These are phyloP conservation scores for Caprella mutica DNA, from an alignment of 2,888 invertebrate genomes.

Conservation along the genomic window DNA sequence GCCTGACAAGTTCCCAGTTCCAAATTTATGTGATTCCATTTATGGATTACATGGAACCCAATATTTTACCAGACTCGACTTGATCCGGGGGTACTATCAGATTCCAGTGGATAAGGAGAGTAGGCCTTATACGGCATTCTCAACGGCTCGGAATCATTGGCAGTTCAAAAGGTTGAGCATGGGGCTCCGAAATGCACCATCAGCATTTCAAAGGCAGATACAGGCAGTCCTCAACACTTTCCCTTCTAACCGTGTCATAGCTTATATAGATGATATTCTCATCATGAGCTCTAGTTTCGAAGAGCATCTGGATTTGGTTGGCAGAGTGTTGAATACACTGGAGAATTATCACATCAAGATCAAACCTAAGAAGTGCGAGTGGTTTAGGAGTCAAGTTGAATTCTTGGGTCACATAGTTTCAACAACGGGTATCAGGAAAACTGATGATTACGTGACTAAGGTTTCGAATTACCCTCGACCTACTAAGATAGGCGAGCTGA, in stretches of 20 bases:
- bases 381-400: background rate
- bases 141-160: background rate
- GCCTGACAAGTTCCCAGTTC: constrained; percentile 4
- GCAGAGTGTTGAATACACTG: background rate
- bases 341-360: background rate
- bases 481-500: background rate
- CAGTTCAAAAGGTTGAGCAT: background rate
- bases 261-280: constrained; percentile 1
- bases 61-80: background rate
- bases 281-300: background rate
- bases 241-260: background rate
- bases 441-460: background rate
- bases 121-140: background rate
- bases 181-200: background rate
- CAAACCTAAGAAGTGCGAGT: constrained; percentile 1
- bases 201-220: constrained; percentile 3
- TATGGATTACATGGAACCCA: constrained; percentile 1
- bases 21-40: background rate
- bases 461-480: background rate
- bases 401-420: constrained; percentile 1
- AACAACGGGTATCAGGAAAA: background rate
- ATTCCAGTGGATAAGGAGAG: background rate
- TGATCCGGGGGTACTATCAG: constrained; percentile 2
- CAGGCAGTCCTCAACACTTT: background rate
- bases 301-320: background rate